Evolutionary conservation across 2,888 invertebrate genomes (phyloP), one percentile per base, ranked within the genome.

Genomic region (Campaea margaritaria): DNA sequence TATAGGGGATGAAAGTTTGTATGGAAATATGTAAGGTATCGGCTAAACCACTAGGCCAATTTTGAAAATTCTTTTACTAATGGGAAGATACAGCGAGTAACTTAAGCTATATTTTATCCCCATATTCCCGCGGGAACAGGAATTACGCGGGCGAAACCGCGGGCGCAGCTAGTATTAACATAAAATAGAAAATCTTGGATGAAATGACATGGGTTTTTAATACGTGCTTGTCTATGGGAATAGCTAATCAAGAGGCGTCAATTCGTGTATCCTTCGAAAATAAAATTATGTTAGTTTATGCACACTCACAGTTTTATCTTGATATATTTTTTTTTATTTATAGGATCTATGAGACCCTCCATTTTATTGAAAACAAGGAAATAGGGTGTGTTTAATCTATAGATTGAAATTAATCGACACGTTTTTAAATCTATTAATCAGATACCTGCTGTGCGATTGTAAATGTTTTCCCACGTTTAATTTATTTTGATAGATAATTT

Each of bases 381-480:
- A 60, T 47, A 39, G 61, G 62, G 58, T 67, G 72, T 70, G 74
- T 61, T 64, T 67, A 72, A 78, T 78, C 71, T 73, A 64, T 65
- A 62, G 57, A 72, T 76, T 65, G 54, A 72, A 74, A 75, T 64
- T 64, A 67, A 78, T 78, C 75, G 68, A 69, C 74, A 74, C 68
- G 71, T 66, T 72, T 74, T 52, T 50, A 56, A 60, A 56, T 58
- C 49, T 55, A 52, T 48, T 63, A 43, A 47, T 28, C 14, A 42
- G 64, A 51, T 70, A 74, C 73, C 70, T 74, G 73, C 71, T 71
- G 65, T 21, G 62, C 55, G 55, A 10, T 41, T 36, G 47, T 0
- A 51, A 27, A 51, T 31, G 31, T 58, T 46, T 79, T 78, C 80
- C 47, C 76, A 76, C 72, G 74, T 58, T 31, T 31, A 31, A 10